Percentiles rank a stretch among this genome's conserved stretches.
These are phyloP conservation scores for Nannospalax galili DNA, from an alignment of 2,113 vertebrate species.

Conservation along the genomic window DNA sequence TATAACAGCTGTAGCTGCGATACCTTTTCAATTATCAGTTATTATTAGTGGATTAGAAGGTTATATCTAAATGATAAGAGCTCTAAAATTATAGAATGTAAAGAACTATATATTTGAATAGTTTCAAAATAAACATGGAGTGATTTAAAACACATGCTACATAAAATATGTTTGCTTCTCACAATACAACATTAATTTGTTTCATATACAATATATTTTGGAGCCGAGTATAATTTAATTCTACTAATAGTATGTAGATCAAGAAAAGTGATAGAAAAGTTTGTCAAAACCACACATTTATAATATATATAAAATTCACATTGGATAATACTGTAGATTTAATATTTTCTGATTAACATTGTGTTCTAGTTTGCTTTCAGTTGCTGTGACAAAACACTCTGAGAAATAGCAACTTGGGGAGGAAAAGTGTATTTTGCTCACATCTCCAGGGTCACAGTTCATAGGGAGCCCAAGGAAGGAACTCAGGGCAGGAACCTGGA, in stretches of 20 bases:
- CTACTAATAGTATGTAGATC: background rate
- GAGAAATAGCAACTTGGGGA: too few relatives aligned
- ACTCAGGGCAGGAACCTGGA: too few relatives aligned
- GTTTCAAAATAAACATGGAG: background rate
- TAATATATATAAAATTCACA: background rate
- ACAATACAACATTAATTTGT: background rate
- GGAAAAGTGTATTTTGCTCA: too few relatives aligned
- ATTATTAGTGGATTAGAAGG: background rate
- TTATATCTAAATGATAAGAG: background rate
- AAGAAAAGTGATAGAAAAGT: background rate
- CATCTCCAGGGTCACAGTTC: too few relatives aligned
- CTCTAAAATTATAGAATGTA: background rate
- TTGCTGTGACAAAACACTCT: too few relatives aligned
- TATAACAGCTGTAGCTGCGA: background rate
- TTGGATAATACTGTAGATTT: background rate
- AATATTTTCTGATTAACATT: slow-evolving; percentile 10
- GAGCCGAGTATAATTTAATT: background rate
- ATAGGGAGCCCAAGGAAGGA: too few relatives aligned
- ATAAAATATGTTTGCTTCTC: background rate
- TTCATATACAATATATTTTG: slow-evolving; percentile 34
- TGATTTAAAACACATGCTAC: background rate
- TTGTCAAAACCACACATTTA: background rate
- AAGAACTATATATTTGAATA: slow-evolving; percentile 1
- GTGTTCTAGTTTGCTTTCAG: too few relatives aligned
- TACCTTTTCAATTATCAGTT: background rate